Evolutionary conservation across 2,113 vertebrate genomes (phyloP).

Genomic region (Elaphurus davidianus): DNA sequence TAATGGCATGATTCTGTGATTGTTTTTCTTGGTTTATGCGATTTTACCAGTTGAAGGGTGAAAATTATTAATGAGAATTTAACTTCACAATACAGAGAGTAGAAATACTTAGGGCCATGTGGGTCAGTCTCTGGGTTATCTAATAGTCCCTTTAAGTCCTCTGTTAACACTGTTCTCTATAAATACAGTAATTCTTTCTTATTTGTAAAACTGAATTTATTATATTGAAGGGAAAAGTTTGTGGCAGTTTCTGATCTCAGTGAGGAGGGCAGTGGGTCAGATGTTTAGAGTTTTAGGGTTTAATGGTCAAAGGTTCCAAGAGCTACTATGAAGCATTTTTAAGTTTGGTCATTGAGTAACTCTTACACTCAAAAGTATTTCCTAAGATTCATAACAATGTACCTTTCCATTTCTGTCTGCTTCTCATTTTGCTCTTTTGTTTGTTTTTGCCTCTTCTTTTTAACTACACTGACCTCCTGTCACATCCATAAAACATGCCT

Average conservation of each 20-base stretch:
- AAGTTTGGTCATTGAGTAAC: neutral
- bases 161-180: neutral
- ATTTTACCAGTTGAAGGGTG: neutral
- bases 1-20: neutral
- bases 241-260: neutral
- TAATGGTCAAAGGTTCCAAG: neutral
- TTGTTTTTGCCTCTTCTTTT: neutral
- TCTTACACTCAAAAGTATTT: neutral
- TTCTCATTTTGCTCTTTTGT: neutral
- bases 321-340: neutral
- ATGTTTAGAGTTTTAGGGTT: neutral
- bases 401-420: constrained; percentile 2
- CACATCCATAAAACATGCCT: neutral
- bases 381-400: neutral
- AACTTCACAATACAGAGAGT: neutral
- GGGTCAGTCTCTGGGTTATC: neutral
- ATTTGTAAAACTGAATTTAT: neutral
- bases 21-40: neutral
- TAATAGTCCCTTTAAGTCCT: neutral
- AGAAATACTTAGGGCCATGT: neutral
- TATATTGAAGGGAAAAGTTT: neutral
- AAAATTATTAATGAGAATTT: neutral
- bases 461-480: neutral
- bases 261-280: neutral
- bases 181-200: neutral